Evolutionary conservation across 92 coral and sea anemone species (phyloP).

Genomic region (Palythoa caribaeorum): DNA sequence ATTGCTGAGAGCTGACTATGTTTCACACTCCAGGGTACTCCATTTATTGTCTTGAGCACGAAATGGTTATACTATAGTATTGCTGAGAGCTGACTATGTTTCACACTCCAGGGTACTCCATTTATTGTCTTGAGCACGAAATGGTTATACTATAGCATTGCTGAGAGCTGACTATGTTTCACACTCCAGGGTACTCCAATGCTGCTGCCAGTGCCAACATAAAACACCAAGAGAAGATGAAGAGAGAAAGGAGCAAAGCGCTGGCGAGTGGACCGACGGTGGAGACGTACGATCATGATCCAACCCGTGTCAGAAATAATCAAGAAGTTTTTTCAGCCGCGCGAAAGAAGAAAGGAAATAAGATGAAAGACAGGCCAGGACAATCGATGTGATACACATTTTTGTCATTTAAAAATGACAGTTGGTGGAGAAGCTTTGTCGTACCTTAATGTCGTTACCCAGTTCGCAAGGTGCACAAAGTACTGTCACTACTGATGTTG

Average conservation of each 20-base stretch:
- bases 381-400: conserved; percentile 50
- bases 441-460: neutral
- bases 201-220: conserved; percentile 84
- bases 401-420: neutral
- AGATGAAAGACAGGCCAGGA: conserved; percentile 66
- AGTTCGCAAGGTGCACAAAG: neutral
- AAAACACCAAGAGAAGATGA: conserved; percentile 87
- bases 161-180: neutral
- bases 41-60: no score
- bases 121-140: no score
- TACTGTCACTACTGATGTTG: no score
- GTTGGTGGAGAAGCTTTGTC: neutral
- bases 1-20: no score
- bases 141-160: no score
- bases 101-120: neutral
- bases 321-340: conserved; percentile 75
- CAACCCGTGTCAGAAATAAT: conserved; percentile 78
- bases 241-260: conserved; percentile 75
- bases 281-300: conserved; percentile 87
- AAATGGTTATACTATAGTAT: no score
- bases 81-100: no score
- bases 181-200: conserved; percentile 75
- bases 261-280: conserved; percentile 79
- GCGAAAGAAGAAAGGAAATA: conserved; percentile 57
- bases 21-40: neutral